These are phyloP conservation scores for Asobara japonica DNA, from an alignment of 1,140 invertebrate species.

Conservation along the genomic window DNA sequence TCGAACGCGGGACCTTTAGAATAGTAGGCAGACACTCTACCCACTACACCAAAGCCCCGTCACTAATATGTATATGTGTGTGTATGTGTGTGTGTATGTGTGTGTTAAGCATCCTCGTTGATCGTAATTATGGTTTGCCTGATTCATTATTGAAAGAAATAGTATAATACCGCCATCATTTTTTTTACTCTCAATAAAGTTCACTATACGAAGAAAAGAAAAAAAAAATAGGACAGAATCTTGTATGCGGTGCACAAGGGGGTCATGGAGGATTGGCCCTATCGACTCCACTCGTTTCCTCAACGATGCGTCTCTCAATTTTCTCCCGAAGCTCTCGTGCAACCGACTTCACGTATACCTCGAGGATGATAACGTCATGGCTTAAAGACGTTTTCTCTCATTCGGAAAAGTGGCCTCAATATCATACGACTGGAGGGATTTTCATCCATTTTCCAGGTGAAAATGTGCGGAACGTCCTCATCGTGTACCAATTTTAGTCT, in stretches of 20 bases:
- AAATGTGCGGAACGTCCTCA: conserved; percentile 16
- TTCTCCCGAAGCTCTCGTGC: conserved; percentile 10
- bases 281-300: conserved; percentile 18
- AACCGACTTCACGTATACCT: conserved; percentile 7
- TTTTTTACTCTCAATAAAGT: no score
- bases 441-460: background rate
- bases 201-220: background rate
- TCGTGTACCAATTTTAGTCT: background rate
- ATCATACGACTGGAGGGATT: conserved; percentile 2
- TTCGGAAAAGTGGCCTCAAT: conserved; percentile 14
- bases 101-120: no score
- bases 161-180: no score
- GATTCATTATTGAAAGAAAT: no score
- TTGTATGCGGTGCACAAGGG: background rate
- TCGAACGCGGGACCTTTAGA: no score
- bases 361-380: conserved; percentile 25
- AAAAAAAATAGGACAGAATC: conserved; percentile 16
- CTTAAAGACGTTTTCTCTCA: no score
- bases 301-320: conserved; percentile 7
- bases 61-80: no score
- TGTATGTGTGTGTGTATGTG: no score
- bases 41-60: no score
- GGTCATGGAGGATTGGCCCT: background rate
- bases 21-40: no score
- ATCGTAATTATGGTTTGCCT: no score